Evolutionary conservation across 2,888 invertebrate species (phyloP).

Genomic region (Spodoptera picta): DNA sequence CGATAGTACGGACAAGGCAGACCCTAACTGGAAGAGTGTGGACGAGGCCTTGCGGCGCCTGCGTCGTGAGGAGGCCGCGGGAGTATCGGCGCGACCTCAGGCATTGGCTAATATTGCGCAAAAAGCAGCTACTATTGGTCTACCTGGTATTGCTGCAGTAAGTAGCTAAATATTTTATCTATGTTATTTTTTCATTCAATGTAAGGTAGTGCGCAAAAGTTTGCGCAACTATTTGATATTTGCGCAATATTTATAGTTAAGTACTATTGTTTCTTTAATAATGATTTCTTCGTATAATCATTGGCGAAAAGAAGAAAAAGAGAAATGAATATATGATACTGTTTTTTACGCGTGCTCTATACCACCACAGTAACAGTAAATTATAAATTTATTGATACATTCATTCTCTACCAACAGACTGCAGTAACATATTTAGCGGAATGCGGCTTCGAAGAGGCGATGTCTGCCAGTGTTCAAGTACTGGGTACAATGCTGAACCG

Average conservation of each 20-base stretch:
- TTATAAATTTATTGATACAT: background rate
- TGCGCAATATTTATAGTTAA: too few species aligned
- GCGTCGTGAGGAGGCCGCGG: conserved; percentile 67
- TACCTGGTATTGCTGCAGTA: conserved; percentile 77
- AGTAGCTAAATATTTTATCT: conserved; percentile 44
- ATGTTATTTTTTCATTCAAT: too few species aligned
- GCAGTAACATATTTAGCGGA: conserved; percentile 81
- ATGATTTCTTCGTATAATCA: too few species aligned
- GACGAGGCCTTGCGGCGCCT: conserved; percentile 66
- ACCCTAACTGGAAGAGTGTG: conserved; percentile 71
- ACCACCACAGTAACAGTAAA: too few species aligned
- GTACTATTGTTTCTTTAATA: too few species aligned
- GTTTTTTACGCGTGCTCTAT: too few species aligned
- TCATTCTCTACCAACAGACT: conserved; percentile 58
- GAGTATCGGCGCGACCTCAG: conserved; percentile 70
- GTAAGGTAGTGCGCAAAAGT: too few species aligned
- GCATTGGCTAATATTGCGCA: conserved; percentile 67
- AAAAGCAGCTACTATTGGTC: conserved; percentile 69
- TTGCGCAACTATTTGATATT: too few species aligned
- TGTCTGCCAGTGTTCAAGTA: conserved; percentile 69
- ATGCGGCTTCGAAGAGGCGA: conserved; percentile 81
- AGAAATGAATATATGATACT: too few species aligned
- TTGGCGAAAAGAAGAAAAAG: too few species aligned
- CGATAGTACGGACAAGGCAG: conserved; percentile 64
- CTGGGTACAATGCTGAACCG: conserved; percentile 78